Evolutionary conservation across 1,140 invertebrate species (phyloP).

Genomic region (Fopius arisanus): DNA sequence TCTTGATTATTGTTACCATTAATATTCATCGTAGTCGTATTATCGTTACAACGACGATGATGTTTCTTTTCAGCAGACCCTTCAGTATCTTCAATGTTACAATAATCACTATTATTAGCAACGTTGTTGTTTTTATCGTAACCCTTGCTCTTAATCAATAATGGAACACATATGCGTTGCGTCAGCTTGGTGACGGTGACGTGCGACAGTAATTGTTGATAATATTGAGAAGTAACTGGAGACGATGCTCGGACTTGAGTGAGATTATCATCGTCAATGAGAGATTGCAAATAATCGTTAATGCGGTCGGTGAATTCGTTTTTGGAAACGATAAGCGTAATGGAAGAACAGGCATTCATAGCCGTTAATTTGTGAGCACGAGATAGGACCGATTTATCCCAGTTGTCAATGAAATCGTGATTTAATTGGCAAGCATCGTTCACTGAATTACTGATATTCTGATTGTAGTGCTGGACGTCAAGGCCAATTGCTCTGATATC

Average conservation of each 20-base stretch:
- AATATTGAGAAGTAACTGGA: conserved; percentile 28
- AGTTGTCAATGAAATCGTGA: conserved; percentile 27
- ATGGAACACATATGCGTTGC: conserved; percentile 66
- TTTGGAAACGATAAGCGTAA: conserved; percentile 66
- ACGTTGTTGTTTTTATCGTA: conserved; percentile 43
- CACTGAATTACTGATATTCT: neutral
- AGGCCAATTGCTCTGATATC: neutral
- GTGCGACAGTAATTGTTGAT: conserved; percentile 39
- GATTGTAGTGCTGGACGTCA: conserved; percentile 19
- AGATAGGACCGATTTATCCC: conserved; percentile 33
- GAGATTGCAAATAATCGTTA: conserved; percentile 45
- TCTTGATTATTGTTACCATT: conserved; percentile 48
- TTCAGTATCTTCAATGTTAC: conserved; percentile 12
- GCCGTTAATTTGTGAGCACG: conserved; percentile 51
- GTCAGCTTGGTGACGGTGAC: conserved; percentile 60
- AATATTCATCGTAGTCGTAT: conserved; percentile 36
- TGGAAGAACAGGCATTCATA: conserved; percentile 62
- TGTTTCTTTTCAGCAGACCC: neutral
- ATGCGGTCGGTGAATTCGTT: conserved; percentile 60
- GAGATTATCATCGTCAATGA: conserved; percentile 52
- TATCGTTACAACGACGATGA: neutral
- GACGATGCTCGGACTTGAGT: conserved; percentile 46
- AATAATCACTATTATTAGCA: conserved; percentile 39
- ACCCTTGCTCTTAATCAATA: conserved; percentile 58
- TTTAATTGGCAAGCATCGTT: conserved; percentile 30